Evolutionary conservation across 1,140 invertebrate species (phyloP), one percentile per base, ranked within the genome.

Genomic region (Tetragonula clypearis): DNA sequence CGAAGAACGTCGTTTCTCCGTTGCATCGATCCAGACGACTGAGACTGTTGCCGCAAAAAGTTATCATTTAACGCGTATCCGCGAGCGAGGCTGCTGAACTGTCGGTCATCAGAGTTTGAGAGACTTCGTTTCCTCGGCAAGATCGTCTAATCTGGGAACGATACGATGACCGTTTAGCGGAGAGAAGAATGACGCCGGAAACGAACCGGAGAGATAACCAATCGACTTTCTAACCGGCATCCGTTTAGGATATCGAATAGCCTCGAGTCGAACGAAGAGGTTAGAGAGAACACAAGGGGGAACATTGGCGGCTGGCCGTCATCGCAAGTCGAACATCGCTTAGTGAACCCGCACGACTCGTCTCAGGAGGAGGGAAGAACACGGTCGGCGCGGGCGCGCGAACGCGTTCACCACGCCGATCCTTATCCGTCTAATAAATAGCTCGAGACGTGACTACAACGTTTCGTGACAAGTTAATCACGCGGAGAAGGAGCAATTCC

Each of bases 391-490:
- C 17, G 6, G 84, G 87, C 77, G 81, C 30, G 81, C 49, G 77
- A 62, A 69, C 55, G 78, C 69, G 65, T 35, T 60, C 75, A 74
- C 75, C 65, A 49, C 41, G 26, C 60, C 68, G 88, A 90, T 90
- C 81, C 69, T 90, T 90, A 90, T 90, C 89, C 84, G 84, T 69
- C 77, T 94, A 94, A 94, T 93, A 93, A 93, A 93, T 94, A 92
- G 91, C 86, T 91, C 88, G 87, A 92, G 91, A 93, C 93, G 90
- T 94, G 93, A 94, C 93, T 94, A 90, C 90, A 90, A 88, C 90
- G 92, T 94, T 94, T 94, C 91, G 89, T 94, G 93, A 94, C 93
- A 93, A 94, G 92, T 94, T 93, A 94, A 94, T 94, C 93, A 93
- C 87, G 91, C 84, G 77, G 78, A 86, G 87, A 86, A 90, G 75